Evolutionary conservation across 2,113 vertebrate genomes (phyloP).

Genomic region (Pagrus major): DNA sequence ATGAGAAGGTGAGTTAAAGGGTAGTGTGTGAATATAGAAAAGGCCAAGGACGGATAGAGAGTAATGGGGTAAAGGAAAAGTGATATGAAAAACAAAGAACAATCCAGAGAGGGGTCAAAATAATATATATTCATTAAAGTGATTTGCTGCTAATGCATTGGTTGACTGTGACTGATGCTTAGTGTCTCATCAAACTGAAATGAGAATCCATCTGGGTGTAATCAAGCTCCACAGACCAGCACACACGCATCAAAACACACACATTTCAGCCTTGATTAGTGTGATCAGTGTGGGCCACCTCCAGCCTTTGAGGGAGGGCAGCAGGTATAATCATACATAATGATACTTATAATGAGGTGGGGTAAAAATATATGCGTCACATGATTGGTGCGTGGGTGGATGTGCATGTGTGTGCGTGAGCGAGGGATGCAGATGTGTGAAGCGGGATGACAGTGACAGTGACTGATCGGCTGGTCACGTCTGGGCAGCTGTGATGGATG

Average conservation of each 20-base stretch:
- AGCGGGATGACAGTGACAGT: conserved; percentile 75
- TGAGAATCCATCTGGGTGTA: conserved; percentile 82
- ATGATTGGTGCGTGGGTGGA: conserved; percentile 57
- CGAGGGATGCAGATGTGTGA: conserved; percentile 62
- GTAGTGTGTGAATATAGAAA: conserved; percentile 73
- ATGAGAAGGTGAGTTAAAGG: conserved; percentile 62
- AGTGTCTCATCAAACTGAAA: conserved; percentile 80
- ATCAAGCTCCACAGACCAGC: conserved; percentile 73
- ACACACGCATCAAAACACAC: conserved; percentile 53
- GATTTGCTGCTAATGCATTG: conserved; percentile 78
- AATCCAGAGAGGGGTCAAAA: conserved; percentile 79
- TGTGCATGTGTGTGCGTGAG: conserved; percentile 24
- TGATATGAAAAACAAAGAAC: conserved; percentile 69
- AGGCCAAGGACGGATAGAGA: conserved; percentile 74
- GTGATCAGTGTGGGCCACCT: conserved; percentile 77
- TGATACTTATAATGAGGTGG: conserved; percentile 80
- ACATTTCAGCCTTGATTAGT: conserved; percentile 79
- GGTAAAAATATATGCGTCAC: conserved; percentile 80
- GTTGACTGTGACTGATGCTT: conserved; percentile 81
- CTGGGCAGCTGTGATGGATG: conserved; percentile 82
- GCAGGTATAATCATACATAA: conserved; percentile 84
- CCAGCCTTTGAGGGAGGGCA: conserved; percentile 71
- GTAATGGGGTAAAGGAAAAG: conserved; percentile 60
- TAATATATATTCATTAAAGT: conserved; percentile 84
- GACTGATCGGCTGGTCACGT: conserved; percentile 77